phyloP scores from a whole-genome alignment of 1,140 invertebrate species.

The Papilio helenus region DNA sequence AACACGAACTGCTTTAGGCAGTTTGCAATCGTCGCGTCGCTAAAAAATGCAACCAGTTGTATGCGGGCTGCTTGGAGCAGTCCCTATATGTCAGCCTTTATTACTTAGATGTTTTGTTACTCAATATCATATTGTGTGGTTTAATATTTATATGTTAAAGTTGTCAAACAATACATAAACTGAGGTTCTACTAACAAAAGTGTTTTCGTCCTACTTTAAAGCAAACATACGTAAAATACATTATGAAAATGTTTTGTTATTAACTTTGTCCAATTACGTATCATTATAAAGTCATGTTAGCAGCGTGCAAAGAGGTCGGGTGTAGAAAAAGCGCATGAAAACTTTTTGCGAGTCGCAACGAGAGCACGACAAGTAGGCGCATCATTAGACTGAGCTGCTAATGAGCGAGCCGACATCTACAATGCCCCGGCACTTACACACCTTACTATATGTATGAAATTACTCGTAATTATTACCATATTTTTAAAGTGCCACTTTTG shows the following conservation, averaged over 20 bases:
- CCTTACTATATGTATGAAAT: conserved; percentile 23
- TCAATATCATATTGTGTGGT: neutral
- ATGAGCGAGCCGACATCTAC: conserved; percentile 50
- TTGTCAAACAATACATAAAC: neutral
- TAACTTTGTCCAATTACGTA: conserved; percentile 20
- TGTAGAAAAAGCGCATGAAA: conserved; percentile 43
- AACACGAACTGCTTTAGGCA: no score
- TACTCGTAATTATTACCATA: conserved; percentile 1
- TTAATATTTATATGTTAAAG: neutral
- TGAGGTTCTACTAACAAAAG: neutral
- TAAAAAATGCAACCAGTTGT: neutral
- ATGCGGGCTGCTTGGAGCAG: neutral
- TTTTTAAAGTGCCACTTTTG: neutral
- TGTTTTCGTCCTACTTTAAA: neutral
- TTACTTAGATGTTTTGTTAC: no score
- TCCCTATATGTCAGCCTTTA: neutral
- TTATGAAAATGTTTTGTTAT: conserved; percentile 13
- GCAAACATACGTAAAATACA: neutral
- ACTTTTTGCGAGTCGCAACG: conserved; percentile 52
- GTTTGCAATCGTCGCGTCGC: no score
- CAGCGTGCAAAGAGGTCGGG: conserved; percentile 11
- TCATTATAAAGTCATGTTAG: conserved; percentile 15
- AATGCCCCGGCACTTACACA: conserved; percentile 25
- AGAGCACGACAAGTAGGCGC: conserved; percentile 57
- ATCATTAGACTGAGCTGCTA: conserved; percentile 60